These are phyloP conservation scores for Xanthorhoe spadicearia DNA, from an alignment of 2,888 invertebrate genomes.

Conservation along the genomic window DNA sequence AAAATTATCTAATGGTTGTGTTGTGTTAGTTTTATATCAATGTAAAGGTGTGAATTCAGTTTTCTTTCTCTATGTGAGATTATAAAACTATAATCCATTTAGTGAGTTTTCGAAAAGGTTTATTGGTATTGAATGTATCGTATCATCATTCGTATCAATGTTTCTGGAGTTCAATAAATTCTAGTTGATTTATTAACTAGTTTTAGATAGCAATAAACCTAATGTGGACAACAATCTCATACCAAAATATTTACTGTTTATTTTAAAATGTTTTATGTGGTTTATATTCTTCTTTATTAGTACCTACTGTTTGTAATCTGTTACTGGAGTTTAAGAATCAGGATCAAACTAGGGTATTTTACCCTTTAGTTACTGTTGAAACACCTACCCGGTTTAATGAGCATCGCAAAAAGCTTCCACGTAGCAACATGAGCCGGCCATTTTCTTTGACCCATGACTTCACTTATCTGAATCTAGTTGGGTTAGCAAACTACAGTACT, in stretches of 20 bases:
- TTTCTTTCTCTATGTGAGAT: neutral
- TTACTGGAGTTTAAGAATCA: neutral
- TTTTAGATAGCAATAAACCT: too few relatives aligned
- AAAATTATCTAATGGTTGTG: neutral
- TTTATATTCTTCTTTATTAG: neutral
- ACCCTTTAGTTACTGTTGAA: constrained; percentile 19
- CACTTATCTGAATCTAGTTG: constrained; percentile 44
- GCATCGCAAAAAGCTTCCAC: constrained; percentile 33
- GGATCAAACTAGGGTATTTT: constrained; percentile 3
- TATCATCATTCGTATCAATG: too few relatives aligned
- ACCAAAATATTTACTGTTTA: too few relatives aligned
- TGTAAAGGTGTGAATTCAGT: neutral
- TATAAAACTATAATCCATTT: neutral
- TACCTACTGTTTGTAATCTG: neutral
- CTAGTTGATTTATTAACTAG: too few relatives aligned
- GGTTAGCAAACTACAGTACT: constrained; percentile 35
- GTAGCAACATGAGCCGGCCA: constrained; percentile 28
- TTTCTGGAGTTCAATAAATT: too few relatives aligned
- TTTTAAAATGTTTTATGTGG: neutral
- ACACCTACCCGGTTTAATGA: constrained; percentile 29
- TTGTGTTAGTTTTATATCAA: neutral
- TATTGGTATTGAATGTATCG: neutral
- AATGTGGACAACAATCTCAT: too few relatives aligned
- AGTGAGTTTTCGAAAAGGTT: neutral
- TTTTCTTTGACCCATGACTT: constrained; percentile 39